Percentiles rank a stretch among this genome's conserved stretches.
Evolutionary conservation across 1,140 invertebrate genomes (phyloP).

Genomic region (Diorhabda sublineata): DNA sequence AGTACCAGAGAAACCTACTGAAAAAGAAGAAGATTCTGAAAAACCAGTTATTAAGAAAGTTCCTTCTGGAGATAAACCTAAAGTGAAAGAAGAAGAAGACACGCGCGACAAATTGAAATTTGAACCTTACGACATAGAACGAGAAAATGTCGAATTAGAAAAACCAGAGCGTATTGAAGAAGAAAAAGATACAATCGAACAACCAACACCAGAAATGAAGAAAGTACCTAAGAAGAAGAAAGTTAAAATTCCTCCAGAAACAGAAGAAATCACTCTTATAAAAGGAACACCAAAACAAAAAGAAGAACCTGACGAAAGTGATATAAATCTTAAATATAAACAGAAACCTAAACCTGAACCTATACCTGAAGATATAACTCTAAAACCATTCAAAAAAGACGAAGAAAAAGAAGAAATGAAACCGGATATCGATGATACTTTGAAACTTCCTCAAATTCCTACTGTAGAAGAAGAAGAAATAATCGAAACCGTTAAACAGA

Average conservation of each 20-base stretch:
- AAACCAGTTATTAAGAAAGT: conserved; percentile 37
- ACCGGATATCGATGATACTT: conserved; percentile 14
- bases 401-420: conserved; percentile 37
- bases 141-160: conserved; percentile 43
- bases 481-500: neutral
- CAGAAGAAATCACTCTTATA: conserved; percentile 50
- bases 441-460: conserved; percentile 22
- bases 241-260: conserved; percentile 51
- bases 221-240: conserved; percentile 50
- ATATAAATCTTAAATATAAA: conserved; percentile 57
- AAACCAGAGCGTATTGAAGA: conserved; percentile 43
- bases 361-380: conserved; percentile 48
- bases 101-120: conserved; percentile 37
- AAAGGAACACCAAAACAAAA: conserved; percentile 54
- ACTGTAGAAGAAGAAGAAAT: neutral
- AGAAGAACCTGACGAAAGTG: conserved; percentile 50
- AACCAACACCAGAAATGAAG: conserved; percentile 47
- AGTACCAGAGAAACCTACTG: conserved; percentile 17
- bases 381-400: conserved; percentile 53
- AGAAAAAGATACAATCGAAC: conserved; percentile 35
- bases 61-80: conserved; percentile 52
- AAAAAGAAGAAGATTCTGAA: conserved; percentile 16
- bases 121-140: conserved; percentile 39
- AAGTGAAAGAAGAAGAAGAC: conserved; percentile 47
- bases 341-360: conserved; percentile 51